Conservation (phyloP, 2,797 vertebrate species). For the Pachyuromys duprasi region DNA sequence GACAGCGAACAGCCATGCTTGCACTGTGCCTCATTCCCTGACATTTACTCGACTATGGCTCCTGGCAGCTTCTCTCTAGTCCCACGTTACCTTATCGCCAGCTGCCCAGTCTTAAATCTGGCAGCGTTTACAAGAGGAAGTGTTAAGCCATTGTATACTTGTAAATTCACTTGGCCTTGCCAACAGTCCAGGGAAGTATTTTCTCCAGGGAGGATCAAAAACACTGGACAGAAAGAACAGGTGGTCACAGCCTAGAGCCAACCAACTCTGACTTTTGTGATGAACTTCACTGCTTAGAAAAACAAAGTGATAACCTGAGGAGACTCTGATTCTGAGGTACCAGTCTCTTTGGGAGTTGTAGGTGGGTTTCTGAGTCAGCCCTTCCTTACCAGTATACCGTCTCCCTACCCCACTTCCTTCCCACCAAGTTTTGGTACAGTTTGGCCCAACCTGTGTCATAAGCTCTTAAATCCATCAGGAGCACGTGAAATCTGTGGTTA, state of each 20-base stretch:
- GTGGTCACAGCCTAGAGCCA: not conserved
- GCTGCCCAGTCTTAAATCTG: not conserved
- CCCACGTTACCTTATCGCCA: not conserved
- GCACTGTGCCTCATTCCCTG: too few species aligned
- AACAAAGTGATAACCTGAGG: not conserved
- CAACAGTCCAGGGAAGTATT: not conserved
- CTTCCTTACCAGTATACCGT: not conserved
- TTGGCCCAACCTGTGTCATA: not conserved
- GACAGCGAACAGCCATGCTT: not conserved
- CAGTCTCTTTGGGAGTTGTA: not conserved
- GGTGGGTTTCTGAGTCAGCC: not conserved
- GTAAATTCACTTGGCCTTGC: not conserved
- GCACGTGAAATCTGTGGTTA: not conserved
- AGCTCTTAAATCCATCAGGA: not conserved
- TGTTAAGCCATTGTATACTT: not conserved
- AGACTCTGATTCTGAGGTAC: not conserved
- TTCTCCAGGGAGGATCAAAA: not conserved
- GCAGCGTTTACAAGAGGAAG: slow-evolving; percentile 21
- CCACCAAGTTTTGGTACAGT: not conserved
- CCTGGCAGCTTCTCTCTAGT: not conserved
- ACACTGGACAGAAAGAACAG: not conserved
- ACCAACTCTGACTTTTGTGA: not conserved
- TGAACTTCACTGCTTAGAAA: not conserved
- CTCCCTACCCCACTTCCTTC: not conserved
- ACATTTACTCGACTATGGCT: not conserved